These are phyloP conservation scores for Tillus elongatus DNA, from an alignment of 2,888 invertebrate species.

Conservation along the genomic window DNA sequence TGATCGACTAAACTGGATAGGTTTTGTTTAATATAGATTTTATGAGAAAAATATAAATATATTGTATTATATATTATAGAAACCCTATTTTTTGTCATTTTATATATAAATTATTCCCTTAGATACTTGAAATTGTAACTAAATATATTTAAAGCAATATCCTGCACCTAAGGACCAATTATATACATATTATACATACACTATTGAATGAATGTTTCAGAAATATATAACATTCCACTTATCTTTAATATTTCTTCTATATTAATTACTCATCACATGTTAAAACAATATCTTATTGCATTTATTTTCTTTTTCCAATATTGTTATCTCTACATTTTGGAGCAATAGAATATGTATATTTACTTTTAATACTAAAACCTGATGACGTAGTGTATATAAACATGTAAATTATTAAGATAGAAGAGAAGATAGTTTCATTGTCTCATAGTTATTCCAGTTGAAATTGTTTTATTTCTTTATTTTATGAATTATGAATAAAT, in stretches of 20 bases:
- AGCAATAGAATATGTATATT: constrained; percentile 29
- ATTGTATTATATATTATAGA: constrained; percentile 28
- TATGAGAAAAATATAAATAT: constrained; percentile 24
- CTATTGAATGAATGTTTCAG: too few species aligned
- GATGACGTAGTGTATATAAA: constrained; percentile 31
- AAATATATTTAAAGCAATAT: constrained; percentile 33
- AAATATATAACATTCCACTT: too few species aligned
- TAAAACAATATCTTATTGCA: constrained; percentile 13
- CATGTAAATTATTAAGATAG: constrained; percentile 26
- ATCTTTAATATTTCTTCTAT: constrained; percentile 19
- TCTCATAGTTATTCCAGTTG: background rate
- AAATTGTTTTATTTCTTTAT: constrained; percentile 30
- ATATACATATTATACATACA: constrained; percentile 16
- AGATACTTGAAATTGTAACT: too few species aligned
- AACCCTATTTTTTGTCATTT: constrained; percentile 33
- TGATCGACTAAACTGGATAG: constrained; percentile 23
- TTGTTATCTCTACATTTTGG: constrained; percentile 20
- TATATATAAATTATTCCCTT: too few species aligned
- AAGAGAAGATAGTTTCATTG: background rate
- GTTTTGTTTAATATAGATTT: constrained; percentile 24
- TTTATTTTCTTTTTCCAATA: constrained; percentile 6
- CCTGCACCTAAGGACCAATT: constrained; percentile 33
- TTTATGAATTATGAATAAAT: constrained; percentile 32
- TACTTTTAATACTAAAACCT: constrained; percentile 24
- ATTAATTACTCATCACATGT: constrained; percentile 11